A percentile compares a stretch with the other conserved stretches of the same genome.
Conservation (phyloP, 2,888 invertebrate genomes). For the Poecilus cupreus region DNA sequence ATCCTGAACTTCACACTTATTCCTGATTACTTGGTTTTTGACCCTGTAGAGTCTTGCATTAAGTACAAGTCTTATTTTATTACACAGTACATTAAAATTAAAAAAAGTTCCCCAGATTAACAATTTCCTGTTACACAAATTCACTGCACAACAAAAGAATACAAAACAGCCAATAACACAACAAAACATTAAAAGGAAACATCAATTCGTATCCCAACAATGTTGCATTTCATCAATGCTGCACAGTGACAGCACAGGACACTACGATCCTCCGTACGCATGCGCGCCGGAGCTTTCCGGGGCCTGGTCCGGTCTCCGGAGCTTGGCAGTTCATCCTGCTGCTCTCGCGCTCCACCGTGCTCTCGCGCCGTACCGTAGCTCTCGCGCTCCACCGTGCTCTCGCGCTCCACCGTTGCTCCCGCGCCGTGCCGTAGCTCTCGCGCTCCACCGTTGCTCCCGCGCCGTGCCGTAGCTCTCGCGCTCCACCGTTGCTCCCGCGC, state of each 20-base stretch:
- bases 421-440: background rate
- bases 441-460: background rate
- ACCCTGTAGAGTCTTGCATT: no score
- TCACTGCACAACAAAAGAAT: no score
- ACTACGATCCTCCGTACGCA: background rate
- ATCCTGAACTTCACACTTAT: no score
- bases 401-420: background rate
- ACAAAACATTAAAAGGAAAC: background rate
- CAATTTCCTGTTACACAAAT: no score
- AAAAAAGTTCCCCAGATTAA: no score
- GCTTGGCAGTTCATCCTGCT: background rate
- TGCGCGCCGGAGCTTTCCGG: slow-evolving; percentile 16
- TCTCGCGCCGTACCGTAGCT: background rate
- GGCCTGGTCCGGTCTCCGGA: slow-evolving; percentile 3
- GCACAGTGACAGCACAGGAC: background rate
- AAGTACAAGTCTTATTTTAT: no score
- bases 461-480: background rate
- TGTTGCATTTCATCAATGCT: slow-evolving; percentile 25
- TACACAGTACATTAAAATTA: no score
- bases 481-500: background rate
- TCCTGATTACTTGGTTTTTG: no score
- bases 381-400: background rate
- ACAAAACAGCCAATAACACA: no score
- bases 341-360: background rate
- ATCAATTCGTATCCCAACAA: background rate